Conservation (phyloP, 1,140 invertebrate species). For the Panulirus ornatus region DNA sequence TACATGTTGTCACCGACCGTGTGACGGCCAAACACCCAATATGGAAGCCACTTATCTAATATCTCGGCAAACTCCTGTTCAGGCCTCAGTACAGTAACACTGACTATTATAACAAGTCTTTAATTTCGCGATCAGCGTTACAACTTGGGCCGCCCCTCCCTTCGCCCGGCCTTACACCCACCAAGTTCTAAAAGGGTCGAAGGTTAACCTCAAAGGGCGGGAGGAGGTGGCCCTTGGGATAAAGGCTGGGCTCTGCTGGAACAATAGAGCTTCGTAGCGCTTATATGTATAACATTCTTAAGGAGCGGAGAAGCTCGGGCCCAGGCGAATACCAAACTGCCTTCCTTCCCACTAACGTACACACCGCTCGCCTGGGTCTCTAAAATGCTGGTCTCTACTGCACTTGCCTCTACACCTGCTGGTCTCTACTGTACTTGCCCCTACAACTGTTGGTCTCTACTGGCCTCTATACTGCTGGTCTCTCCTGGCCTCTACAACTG, state of each 20-base stretch:
- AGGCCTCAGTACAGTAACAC: conserved; percentile 55
- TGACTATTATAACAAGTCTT: conserved; percentile 55
- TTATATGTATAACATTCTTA: conserved; percentile 69
- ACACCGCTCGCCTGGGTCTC: no score
- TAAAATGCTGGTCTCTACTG: no score
- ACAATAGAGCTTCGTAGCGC: conserved; percentile 56
- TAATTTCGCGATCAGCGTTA: conserved; percentile 68
- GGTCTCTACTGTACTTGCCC: no score
- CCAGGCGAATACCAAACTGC: conserved; percentile 46
- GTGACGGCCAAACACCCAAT: not conserved
- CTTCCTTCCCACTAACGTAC: conserved; percentile 49
- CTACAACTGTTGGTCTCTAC: no score
- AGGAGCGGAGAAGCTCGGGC: conserved; percentile 27
- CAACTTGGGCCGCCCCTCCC: conserved; percentile 50
- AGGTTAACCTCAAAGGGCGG: conserved; percentile 48
- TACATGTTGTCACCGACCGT: not conserved
- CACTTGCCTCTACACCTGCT: no score
- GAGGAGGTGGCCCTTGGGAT: conserved; percentile 36
- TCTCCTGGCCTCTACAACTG: not conserved
- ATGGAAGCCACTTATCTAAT: conserved; percentile 13
- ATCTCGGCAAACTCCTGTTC: conserved; percentile 30
- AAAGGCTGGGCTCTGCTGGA: conserved; percentile 12
- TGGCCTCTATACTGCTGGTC: not conserved
- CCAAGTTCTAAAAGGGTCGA: conserved; percentile 24
- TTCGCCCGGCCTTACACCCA: conserved; percentile 38